Conservation (phyloP, 2,113 vertebrate species). For the Tor tambroides region DNA sequence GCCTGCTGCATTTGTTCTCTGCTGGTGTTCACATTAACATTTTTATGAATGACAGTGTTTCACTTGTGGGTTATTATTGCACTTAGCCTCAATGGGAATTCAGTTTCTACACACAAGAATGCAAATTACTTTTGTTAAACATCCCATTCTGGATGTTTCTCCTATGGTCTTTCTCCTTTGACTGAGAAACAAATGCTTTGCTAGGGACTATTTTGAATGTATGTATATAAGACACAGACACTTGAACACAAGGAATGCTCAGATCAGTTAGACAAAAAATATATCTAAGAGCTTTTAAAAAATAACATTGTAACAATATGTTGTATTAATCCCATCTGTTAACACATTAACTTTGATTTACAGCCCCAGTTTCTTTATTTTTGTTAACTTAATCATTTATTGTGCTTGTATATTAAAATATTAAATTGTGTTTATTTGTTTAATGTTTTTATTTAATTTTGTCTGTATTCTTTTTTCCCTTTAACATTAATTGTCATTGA, state of each 20-base stretch:
- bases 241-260: neutral
- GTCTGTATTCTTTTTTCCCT: conserved; percentile 31
- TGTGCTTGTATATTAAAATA: neutral
- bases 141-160: too few species aligned
- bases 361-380: conserved; percentile 6
- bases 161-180: neutral
- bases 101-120: neutral
- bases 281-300: too few species aligned
- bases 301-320: neutral
- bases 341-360: conserved; percentile 13
- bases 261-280: too few species aligned
- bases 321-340: neutral
- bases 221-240: neutral
- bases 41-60: neutral
- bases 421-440: neutral
- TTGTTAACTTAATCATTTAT: neutral
- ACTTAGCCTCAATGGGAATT: neutral
- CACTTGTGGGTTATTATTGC: neutral
- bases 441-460: conserved; percentile 1
- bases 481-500: conserved; percentile 13
- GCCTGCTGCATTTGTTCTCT: neutral
- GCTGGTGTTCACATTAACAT: neutral
- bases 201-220: neutral
- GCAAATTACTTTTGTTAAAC: neutral
- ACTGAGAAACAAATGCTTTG: neutral